Base-by-base conservation (phyloP, 2,888 invertebrate species). In the Athalia circularis region DNA sequence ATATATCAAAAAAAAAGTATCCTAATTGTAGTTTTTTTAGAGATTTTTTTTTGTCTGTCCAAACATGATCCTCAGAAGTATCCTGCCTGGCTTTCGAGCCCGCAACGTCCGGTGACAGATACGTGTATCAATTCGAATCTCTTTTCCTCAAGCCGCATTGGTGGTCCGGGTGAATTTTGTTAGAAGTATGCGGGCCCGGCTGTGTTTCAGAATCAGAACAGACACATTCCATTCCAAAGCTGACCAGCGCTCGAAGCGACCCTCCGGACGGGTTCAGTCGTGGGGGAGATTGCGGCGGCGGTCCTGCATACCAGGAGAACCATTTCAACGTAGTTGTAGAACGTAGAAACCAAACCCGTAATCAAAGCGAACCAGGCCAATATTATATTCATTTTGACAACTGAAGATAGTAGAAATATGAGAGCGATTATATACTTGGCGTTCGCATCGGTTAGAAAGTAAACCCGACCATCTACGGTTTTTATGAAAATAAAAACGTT, bases 221-320 rank as follows among this genome's bases (percentile, higher is more conserved):
- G 88, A 85, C 88, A 84, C 88, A 90, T 89, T 89, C 89, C 89
- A 89, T 88, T 85, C 87, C 86, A 78, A 76, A 80, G 86, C 85
- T 86, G 87, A 88, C 87, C 87, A 85, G 83, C 81, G 82, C 80
- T 65, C 70, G 78, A 47, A 65, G 80, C 74, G 70, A 79, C 80
- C 84, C 83, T 79, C 83, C 80, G 82, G 82, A 83, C 70, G 78
- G 78, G 68, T 61, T 64, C 84, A 82, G 83, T 85, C 48, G 84
- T 85, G 62, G 84, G 88, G 87, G 87, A 87, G 88, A 89, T 88
- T 86, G 88, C 87, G 85, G 85, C 83, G 87, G 86, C 87, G 87
- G 88, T 83, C 84, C 82, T 84, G 85, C 87, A 88, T 87, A 87
- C 88, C 87, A 79, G 81, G 76, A 77, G 78, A 79, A 80, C n/a